A percentile compares a stretch with the other conserved stretches of the same genome.
phyloP scores from a whole-genome alignment of 2,888 invertebrate species.

The Lycocerus yunnanus region DNA sequence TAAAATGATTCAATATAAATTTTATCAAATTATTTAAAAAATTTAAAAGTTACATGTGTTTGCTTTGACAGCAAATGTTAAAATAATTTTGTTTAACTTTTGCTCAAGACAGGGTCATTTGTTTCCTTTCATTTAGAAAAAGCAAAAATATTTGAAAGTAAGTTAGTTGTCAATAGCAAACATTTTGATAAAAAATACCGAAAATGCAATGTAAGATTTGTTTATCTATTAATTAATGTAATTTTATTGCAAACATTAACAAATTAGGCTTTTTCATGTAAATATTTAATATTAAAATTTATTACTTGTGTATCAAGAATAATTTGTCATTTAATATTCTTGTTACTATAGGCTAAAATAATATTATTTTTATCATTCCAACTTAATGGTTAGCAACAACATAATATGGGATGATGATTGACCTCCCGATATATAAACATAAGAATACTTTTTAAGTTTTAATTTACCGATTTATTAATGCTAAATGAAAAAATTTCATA shows the following conservation, averaged over 20 bases:
- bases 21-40: too few relatives aligned
- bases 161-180: neutral
- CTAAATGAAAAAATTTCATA: neutral
- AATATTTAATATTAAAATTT: too few relatives aligned
- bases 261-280: too few relatives aligned
- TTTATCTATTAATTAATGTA: too few relatives aligned
- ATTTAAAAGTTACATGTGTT: too few relatives aligned
- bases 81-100: neutral
- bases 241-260: too few relatives aligned
- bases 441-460: neutral
- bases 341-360: neutral
- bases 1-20: too few relatives aligned
- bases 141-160: neutral
- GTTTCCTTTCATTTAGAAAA: neutral
- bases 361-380: neutral
- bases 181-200: neutral
- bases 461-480: neutral
- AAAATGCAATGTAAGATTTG: neutral
- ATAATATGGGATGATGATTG: neutral
- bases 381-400: neutral
- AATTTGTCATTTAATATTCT: neutral
- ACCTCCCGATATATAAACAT: neutral
- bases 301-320: neutral
- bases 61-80: neutral
- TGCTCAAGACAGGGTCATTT: neutral